Evolutionary conservation across 2,113 vertebrate species (phyloP), one percentile per base, ranked within the genome.

Genomic region (Coptodon bakossiorum): DNA sequence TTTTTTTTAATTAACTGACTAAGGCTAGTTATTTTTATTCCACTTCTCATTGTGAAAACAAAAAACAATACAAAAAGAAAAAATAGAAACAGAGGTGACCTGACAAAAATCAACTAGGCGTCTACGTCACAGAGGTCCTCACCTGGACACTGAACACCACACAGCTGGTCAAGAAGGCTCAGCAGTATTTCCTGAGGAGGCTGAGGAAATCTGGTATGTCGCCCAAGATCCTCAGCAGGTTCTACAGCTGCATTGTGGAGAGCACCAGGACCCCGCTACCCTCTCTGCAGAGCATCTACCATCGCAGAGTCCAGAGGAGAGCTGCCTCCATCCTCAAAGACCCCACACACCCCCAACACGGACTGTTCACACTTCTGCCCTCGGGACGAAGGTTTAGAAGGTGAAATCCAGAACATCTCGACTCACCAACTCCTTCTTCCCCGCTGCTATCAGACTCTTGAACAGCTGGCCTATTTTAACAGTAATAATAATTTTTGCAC

Each of bases 1-100:
- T 54, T 2, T 27, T 61, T 29, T 1, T 59, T 0, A 0, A 61
- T 34, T 2, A 61, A 19, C 29, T 61, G 9, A 34, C 16, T 19
- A 34, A 61, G 5, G 9, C 5, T 59, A 29, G 56, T 61, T 10
- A 31, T 61, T 61, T 61, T 61, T 17, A 31, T 61, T 31, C 57
- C 57, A 61, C 14, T 0, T 17, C 8, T 31, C 27, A 61, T 31
- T 59, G 56, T 59, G 56, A 59, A 59, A 59, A 59, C 5, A 59
- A 59, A 59, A 59, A 31, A 59, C 7, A 29, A 57, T 8, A 14
- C 22, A 14, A 57, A 57, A 27, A 57, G 6, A 57, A 57, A 50
- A 57, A 57, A 14, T 1, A 57, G 54, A 57, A 57, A 57, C 12
- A 57, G 12, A 57, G 0, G 54, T 57, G 54, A 57, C 54, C 54